Evolutionary conservation across 2,888 invertebrate genomes (phyloP).

Genomic region (Orthosia gothica): DNA sequence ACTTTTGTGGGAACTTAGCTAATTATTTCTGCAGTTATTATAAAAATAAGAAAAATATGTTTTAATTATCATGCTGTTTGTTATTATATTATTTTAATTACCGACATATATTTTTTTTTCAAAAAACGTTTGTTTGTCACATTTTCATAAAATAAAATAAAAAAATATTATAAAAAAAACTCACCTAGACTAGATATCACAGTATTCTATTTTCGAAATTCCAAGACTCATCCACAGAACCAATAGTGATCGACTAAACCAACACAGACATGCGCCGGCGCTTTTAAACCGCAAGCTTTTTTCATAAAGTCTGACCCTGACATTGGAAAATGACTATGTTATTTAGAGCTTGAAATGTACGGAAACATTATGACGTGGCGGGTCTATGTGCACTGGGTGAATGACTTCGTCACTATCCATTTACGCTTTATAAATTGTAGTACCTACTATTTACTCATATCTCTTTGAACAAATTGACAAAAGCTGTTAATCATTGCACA

Average conservation of each 20-base stretch:
- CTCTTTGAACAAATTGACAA: background rate
- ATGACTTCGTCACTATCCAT: conserved; percentile 35
- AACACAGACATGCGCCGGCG: conserved; percentile 68
- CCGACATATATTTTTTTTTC: background rate
- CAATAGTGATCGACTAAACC: conserved; percentile 75
- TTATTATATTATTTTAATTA: background rate
- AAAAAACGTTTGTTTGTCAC: no score
- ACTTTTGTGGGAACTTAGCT: background rate
- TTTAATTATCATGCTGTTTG: background rate
- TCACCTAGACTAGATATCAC: conserved; percentile 65
- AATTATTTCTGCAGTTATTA: background rate
- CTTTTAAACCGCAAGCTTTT: conserved; percentile 76
- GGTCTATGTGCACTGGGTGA: conserved; percentile 48
- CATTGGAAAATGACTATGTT: conserved; percentile 71
- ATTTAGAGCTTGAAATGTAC: conserved; percentile 51
- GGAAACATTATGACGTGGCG: conserved; percentile 21
- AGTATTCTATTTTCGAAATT: conserved; percentile 37
- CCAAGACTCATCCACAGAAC: conserved; percentile 70
- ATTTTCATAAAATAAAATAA: background rate
- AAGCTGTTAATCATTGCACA: background rate
- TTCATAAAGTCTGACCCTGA: conserved; percentile 73
- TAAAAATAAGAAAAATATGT: no score
- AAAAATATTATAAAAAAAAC: conserved; percentile 13
- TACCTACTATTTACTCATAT: background rate
- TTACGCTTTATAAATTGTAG: conserved; percentile 18